Percentiles rank a stretch among this genome's conserved stretches.
Conservation (phyloP, 2,888 invertebrate genomes). For the Tholera decimalis region DNA sequence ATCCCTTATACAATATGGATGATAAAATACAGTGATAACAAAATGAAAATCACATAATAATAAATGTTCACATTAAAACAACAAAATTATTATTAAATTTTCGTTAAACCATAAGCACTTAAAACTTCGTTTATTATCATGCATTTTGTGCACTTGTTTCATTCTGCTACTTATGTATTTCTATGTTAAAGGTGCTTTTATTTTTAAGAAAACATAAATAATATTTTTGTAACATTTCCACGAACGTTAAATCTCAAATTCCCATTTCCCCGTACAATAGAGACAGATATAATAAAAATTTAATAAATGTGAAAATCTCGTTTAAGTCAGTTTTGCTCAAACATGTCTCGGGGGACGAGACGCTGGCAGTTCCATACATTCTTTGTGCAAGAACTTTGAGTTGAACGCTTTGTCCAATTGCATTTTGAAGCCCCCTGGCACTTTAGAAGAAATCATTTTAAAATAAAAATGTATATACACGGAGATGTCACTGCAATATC, state of each 20-base stretch:
- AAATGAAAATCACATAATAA: too few species aligned
- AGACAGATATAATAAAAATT: constrained; percentile 38
- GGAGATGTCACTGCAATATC: background rate
- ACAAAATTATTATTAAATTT: too few species aligned
- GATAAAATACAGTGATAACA: too few species aligned
- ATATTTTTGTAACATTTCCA: background rate
- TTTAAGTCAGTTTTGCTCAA: constrained; percentile 48
- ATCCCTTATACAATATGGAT: too few species aligned
- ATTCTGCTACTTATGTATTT: too few species aligned
- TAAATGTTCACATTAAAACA: too few species aligned
- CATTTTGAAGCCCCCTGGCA: constrained; percentile 24
- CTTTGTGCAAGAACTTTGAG: constrained; percentile 32
- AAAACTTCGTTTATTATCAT: too few species aligned
- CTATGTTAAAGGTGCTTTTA: too few species aligned
- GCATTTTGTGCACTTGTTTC: too few species aligned
- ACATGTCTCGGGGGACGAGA: constrained; percentile 38
- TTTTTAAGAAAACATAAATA: too few species aligned
- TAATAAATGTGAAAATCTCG: constrained; percentile 55
- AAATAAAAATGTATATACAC: constrained; percentile 19
- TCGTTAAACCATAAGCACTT: too few species aligned
- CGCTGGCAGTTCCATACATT: constrained; percentile 34
- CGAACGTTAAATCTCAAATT: constrained; percentile 1
- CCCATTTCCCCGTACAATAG: constrained; percentile 4
- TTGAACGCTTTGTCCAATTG: constrained; percentile 52
- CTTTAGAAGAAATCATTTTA: constrained; percentile 22